Percentiles rank a stretch among this genome's conserved stretches.
phyloP scores from a whole-genome alignment of 2,888 invertebrate species.

The Drosophila macrospina region DNA sequence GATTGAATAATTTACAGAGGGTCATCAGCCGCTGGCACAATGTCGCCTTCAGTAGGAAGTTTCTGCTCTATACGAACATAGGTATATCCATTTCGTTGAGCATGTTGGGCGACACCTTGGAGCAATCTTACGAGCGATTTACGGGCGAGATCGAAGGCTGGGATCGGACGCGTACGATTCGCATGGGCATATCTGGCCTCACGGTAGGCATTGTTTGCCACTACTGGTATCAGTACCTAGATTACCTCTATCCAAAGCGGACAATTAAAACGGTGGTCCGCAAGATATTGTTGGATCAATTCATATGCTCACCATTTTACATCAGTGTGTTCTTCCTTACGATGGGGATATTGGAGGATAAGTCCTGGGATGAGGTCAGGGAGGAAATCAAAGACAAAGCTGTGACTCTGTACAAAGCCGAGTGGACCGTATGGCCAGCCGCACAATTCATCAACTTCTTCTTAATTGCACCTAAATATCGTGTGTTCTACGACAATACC shows the following conservation, averaged over 20 bases:
- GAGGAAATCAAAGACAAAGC: constrained; percentile 90
- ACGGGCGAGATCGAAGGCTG: constrained; percentile 86
- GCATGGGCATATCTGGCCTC: constrained; percentile 92
- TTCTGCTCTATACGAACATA: constrained; percentile 92
- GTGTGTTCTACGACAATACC: constrained; percentile 93
- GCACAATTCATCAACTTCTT: constrained; percentile 96
- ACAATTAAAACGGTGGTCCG: constrained; percentile 88
- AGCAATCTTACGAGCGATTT: constrained; percentile 91
- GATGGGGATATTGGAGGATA: constrained; percentile 89
- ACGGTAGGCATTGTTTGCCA: constrained; percentile 93
- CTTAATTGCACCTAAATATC: constrained; percentile 90
- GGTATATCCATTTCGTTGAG: constrained; percentile 91
- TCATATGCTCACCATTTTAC: constrained; percentile 92
- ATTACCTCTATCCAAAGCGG: constrained; percentile 89
- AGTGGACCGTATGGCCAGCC: constrained; percentile 96
- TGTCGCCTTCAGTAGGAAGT: constrained; percentile 87
- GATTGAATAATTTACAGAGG: constrained; percentile 21
- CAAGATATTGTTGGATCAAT: constrained; percentile 93
- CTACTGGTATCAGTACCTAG: constrained; percentile 93
- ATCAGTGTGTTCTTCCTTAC: constrained; percentile 91
- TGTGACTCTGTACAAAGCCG: constrained; percentile 91
- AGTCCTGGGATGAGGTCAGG: constrained; percentile 87
- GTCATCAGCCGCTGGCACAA: constrained; percentile 34
- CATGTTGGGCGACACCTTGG: constrained; percentile 91
- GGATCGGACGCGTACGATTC: constrained; percentile 88